Conservation (phyloP, 2,888 invertebrate species). For the Pollenia angustigena region DNA sequence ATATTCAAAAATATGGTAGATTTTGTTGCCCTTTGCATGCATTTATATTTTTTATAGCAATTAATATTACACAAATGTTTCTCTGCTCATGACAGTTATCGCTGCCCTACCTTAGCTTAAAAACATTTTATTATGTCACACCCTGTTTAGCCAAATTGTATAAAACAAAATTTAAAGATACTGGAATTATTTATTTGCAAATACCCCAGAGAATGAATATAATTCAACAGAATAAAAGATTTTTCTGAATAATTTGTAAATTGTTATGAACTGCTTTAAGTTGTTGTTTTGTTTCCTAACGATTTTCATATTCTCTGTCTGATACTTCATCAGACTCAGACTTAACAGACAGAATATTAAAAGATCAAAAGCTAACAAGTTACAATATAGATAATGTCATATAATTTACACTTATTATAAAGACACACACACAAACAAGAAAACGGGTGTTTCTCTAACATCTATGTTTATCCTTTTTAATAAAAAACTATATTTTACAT, state of each 20-base stretch:
- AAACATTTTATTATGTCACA: background rate
- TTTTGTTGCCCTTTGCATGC: too few species aligned
- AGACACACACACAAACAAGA: constrained; percentile 1
- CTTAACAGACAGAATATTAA: constrained; percentile 51
- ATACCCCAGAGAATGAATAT: too few species aligned
- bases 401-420: constrained; percentile 68
- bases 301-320: constrained; percentile 8
- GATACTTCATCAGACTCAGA: constrained; percentile 3
- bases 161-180: constrained; percentile 44
- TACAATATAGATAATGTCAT: constrained; percentile 69
- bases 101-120: background rate
- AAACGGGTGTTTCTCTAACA: background rate
- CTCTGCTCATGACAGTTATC: too few species aligned
- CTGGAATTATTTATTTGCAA: too few species aligned
- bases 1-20: too few species aligned
- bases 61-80: too few species aligned
- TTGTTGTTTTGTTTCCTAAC: background rate
- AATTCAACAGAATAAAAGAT: too few species aligned
- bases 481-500: constrained; percentile 44
- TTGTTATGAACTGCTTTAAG: constrained; percentile 50
- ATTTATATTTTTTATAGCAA: too few species aligned
- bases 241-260: too few species aligned
- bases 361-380: constrained; percentile 71
- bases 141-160: constrained; percentile 9
- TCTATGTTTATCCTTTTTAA: background rate